Percentiles rank a stretch among this genome's conserved stretches.
Conservation (phyloP, 2,888 invertebrate species). For the Opisthograptis luteolata region DNA sequence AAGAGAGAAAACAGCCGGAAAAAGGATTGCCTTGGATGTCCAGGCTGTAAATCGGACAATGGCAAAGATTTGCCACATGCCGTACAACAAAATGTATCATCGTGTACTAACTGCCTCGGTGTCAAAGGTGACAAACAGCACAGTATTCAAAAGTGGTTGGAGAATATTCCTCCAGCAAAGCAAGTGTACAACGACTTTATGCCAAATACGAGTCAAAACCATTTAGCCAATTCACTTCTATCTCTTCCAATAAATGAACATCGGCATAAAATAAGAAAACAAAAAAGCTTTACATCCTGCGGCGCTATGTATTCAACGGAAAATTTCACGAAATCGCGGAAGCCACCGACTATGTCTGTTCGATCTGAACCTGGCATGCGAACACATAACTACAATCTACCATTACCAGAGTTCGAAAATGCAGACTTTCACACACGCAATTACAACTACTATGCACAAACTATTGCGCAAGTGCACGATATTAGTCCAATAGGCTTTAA, state of each 20-base stretch:
- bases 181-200: slow-evolving; percentile 60
- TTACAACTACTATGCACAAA: slow-evolving; percentile 58
- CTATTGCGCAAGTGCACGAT: slow-evolving; percentile 61
- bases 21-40: slow-evolving; percentile 86
- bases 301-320: slow-evolving; percentile 57
- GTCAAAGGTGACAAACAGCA: slow-evolving; percentile 88
- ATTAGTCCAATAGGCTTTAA: slow-evolving; percentile 62
- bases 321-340: slow-evolving; percentile 56
- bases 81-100: slow-evolving; percentile 70
- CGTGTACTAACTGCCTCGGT: slow-evolving; percentile 81
- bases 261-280: slow-evolving; percentile 60
- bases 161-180: slow-evolving; percentile 86
- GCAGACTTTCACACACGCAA: slow-evolving; percentile 47
- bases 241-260: slow-evolving; percentile 61
- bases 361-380: slow-evolving; percentile 73
- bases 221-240: slow-evolving; percentile 63
- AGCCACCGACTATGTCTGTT: slow-evolving; percentile 66
- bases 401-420: slow-evolving; percentile 68
- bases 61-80: slow-evolving; percentile 63
- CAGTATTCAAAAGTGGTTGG: slow-evolving; percentile 90
- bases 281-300: slow-evolving; percentile 66
- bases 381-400: slow-evolving; percentile 64
- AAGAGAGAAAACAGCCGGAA: slow-evolving; percentile 86
- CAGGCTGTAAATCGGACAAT: slow-evolving; percentile 82
- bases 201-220: slow-evolving; percentile 51